Evolutionary conservation across 2,113 vertebrate genomes (phyloP).

Genomic region (Crotophaga sulcirostris): DNA sequence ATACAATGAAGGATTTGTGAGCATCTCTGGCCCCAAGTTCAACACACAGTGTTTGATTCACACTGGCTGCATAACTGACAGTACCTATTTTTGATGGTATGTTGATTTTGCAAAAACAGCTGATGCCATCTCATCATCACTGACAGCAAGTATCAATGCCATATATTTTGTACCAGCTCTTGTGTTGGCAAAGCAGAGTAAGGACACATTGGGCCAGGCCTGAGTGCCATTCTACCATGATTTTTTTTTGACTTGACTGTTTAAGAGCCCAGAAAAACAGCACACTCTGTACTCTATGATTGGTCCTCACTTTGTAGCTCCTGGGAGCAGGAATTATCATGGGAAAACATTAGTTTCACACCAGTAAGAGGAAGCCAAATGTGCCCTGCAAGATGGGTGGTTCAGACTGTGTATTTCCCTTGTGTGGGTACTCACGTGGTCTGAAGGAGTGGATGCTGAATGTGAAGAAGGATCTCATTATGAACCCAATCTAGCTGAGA

Average conservation of each 20-base stretch:
- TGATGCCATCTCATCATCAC: background rate
- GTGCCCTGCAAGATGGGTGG: background rate
- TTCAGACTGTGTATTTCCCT: background rate
- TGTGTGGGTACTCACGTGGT: background rate
- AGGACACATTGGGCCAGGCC: background rate
- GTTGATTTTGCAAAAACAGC: background rate
- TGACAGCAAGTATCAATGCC: background rate
- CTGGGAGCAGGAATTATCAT: background rate
- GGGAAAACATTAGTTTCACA: background rate
- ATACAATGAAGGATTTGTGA: background rate
- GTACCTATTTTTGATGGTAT: background rate
- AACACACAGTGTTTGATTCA: background rate
- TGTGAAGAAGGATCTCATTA: fast-evolving
- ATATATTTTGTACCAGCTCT: background rate
- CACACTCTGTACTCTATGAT: fast-evolving
- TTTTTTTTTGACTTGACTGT: background rate
- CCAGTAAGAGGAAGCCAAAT: background rate
- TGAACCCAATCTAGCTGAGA: background rate
- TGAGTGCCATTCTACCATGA: background rate
- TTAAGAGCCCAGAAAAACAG: background rate
- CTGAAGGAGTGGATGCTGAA: background rate
- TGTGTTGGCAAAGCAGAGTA: background rate
- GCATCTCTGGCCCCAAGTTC: background rate
- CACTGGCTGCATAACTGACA: background rate
- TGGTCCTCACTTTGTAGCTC: background rate